Percentiles rank a stretch among this genome's conserved stretches.
Conservation (phyloP, 2,888 invertebrate genomes). For the Bugula neritina region DNA sequence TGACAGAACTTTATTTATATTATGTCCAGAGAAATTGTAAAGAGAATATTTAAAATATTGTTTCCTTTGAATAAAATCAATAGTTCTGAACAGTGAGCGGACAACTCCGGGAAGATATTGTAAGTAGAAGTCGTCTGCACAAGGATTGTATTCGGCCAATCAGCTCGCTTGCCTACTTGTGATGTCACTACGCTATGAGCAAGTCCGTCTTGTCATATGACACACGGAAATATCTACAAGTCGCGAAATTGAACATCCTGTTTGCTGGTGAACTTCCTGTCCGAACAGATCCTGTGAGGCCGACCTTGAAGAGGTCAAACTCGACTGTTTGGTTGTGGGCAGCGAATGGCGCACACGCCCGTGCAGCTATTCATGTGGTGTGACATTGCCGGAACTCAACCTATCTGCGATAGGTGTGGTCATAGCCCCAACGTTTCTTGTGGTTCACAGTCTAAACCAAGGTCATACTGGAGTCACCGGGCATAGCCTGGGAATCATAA, state of each 20-base stretch:
- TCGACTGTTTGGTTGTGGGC: not conserved
- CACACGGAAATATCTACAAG: not conserved
- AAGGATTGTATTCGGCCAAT: not conserved
- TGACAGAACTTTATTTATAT: too few relatives aligned
- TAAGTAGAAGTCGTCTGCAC: not conserved
- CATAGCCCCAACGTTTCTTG: slow-evolving; percentile 25
- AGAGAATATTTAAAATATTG: too few relatives aligned
- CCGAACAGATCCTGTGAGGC: not conserved
- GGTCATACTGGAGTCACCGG: slow-evolving; percentile 16
- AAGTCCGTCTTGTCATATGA: not conserved
- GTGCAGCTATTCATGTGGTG: slow-evolving; percentile 27
- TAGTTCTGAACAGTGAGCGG: too few relatives aligned
- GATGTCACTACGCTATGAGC: slow-evolving; percentile 11
- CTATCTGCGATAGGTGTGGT: slow-evolving; percentile 17
- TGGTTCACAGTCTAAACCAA: slow-evolving; percentile 9
- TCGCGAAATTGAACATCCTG: not conserved
- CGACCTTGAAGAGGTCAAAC: not conserved
- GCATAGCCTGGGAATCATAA: slow-evolving; percentile 10
- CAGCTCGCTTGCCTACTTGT: not conserved
- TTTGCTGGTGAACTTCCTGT: not conserved
- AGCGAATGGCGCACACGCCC: not conserved
- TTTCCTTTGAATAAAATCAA: too few relatives aligned
- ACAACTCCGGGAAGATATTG: too few relatives aligned
- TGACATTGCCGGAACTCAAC: slow-evolving; percentile 22
- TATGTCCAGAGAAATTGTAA: too few relatives aligned